A percentile compares a stretch with the other conserved stretches of the same genome.
These are phyloP conservation scores for Nymphicus hollandicus DNA, from an alignment of 2,113 vertebrate species.

Conservation along the genomic window DNA sequence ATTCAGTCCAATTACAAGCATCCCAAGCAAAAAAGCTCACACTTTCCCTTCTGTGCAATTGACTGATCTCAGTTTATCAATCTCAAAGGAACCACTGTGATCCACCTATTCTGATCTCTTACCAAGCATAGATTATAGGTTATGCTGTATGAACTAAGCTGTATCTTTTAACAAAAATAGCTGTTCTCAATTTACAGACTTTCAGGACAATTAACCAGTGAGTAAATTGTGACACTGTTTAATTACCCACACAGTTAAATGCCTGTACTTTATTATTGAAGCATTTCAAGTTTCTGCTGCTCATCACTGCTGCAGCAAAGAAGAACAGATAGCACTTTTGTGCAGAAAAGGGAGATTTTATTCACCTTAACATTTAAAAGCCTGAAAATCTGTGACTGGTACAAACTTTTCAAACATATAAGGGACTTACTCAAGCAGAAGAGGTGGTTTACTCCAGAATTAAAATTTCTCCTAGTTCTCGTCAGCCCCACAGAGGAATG, in stretches of 20 bases:
- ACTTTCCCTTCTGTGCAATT: constrained; percentile 50
- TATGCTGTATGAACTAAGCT: background rate
- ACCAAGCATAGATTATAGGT: background rate
- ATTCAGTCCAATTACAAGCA: constrained; percentile 49
- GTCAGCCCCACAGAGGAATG: background rate
- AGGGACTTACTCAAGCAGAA: background rate
- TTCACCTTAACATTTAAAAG: background rate
- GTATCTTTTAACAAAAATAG: constrained; percentile 14
- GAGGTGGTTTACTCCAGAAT: background rate
- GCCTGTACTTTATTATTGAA: background rate
- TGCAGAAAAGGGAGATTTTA: background rate
- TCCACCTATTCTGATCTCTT: background rate
- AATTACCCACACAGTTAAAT: background rate
- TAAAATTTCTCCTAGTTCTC: background rate
- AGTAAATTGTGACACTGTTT: background rate
- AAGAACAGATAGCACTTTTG: background rate
- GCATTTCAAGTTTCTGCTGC: background rate
- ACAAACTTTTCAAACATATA: background rate
- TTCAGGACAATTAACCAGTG: constrained; percentile 14
- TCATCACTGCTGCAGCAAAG: background rate
- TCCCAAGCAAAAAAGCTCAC: constrained; percentile 54
- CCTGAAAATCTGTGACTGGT: background rate
- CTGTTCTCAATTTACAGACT: constrained; percentile 9
- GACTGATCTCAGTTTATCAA: constrained; percentile 44
- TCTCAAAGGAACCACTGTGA: constrained; percentile 18